phyloP scores from a whole-genome alignment of 53 echinoderm and acorn worm genomes.

The Luidia sarsii region DNA sequence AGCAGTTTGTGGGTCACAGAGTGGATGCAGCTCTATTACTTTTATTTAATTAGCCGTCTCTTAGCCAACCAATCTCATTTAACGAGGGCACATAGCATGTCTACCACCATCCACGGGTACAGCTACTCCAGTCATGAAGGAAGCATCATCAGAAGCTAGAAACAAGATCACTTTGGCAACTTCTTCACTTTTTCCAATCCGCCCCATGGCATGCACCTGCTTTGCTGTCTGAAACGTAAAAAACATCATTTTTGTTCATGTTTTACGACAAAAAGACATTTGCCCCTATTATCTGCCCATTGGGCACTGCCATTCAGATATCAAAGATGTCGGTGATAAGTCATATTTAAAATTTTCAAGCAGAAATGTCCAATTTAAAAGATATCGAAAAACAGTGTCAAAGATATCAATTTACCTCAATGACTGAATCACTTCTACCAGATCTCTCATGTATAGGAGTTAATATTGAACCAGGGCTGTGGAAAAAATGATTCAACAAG shows the following conservation, averaged over 20 bases:
- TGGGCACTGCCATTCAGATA: no score
- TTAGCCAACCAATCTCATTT: no score
- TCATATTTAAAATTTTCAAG: background rate
- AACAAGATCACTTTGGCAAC: constrained; percentile 86
- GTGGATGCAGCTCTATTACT: no score
- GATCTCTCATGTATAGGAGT: constrained; percentile 79
- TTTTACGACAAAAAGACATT: background rate
- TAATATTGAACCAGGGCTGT: constrained; percentile 82
- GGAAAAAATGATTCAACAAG: constrained; percentile 6
- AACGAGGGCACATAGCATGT: constrained; percentile 90
- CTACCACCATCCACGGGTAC: constrained; percentile 93
- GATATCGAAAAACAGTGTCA: no score
- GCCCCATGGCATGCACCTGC: constrained; percentile 83
- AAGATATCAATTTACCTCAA: constrained; percentile 46
- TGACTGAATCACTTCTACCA: constrained; percentile 68
- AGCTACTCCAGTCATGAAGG: constrained; percentile 84
- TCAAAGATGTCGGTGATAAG: no score
- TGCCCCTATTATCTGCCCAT: no score
- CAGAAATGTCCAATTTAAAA: no score
- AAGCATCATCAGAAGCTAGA: constrained; percentile 90
- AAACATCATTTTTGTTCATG: background rate
- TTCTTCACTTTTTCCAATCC: constrained; percentile 78
- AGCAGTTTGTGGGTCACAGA: no score
- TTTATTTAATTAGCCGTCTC: no score
- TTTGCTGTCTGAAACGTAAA: constrained; percentile 68